phyloP scores from a whole-genome alignment of 2,113 vertebrate species.

The Megaptera novaeangliae region DNA sequence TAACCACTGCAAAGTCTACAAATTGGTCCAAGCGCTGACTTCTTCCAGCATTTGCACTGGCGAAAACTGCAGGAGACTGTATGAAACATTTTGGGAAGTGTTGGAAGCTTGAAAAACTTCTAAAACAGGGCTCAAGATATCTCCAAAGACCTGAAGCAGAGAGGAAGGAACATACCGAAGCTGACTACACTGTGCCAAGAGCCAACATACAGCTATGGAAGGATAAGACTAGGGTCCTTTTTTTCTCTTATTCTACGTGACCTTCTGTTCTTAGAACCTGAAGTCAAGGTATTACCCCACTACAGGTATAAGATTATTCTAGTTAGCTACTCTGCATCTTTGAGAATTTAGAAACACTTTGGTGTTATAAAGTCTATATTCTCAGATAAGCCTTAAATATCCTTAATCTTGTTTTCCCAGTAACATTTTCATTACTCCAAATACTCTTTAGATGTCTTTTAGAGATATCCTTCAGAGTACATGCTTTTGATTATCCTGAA shows the following conservation, averaged over 20 bases:
- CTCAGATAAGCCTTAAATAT: background rate
- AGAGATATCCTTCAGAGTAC: background rate
- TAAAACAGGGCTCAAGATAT: background rate
- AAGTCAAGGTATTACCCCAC: background rate
- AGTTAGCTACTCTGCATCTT: background rate
- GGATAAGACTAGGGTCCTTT: background rate
- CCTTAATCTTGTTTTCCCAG: background rate
- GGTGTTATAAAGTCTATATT: background rate
- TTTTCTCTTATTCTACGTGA: background rate
- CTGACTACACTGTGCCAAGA: background rate
- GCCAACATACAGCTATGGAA: background rate
- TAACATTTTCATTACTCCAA: background rate
- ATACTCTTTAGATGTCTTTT: background rate
- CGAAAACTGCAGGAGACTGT: background rate
- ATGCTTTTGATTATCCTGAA: slow-evolving; percentile 21
- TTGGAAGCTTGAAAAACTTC: background rate
- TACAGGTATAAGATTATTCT: background rate
- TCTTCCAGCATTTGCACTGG: background rate
- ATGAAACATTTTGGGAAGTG: background rate
- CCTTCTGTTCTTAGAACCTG: background rate
- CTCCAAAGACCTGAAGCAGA: background rate
- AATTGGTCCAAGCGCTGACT: background rate
- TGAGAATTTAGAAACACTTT: background rate
- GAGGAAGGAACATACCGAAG: background rate
- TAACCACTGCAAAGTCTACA: background rate